Evolutionary conservation across 2,113 vertebrate genomes (phyloP), one percentile per base, ranked within the genome.

Genomic region (Electrona antarctica): DNA sequence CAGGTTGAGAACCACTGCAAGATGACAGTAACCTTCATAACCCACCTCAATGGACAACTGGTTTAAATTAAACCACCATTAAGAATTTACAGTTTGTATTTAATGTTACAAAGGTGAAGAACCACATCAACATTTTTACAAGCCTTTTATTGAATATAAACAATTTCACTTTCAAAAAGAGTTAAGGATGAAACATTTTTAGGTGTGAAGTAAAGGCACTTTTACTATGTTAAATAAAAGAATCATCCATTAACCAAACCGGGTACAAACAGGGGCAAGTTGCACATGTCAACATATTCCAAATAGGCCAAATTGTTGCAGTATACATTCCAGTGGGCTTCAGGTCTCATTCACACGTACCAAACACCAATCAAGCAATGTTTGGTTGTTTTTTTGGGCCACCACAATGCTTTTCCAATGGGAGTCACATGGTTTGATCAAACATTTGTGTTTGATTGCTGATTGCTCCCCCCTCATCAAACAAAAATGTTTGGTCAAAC

Each of bases 141-240:
- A 82, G n/a, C 68, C 7, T 65, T 91, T 89, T 89, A 90, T 88
- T 91, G 73, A 80, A 67, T 69, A 86, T 65, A 86, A 87, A 85
- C 76, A 69, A 50, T 71, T 78, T 4, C 56, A 21, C 10, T 41
- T 64, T 49, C 41, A 61, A 15, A 60, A 15, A 60, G 13, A 64
- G 63, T 47, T n/a, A 60, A 50, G 73, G 21, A 4, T 57, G 52
- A 68, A 58, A 76, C 64, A 85, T 14, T 76, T 59, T 50, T 70
- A 74, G 64, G 21, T 0, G 2, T 78, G 58, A 80, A 81, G 78
- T 65, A 76, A 76, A 87, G 47, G 73, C 78, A 54, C 66, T 77
- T 72, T 62, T 33, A 58, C 69, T 71, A 51, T 56, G 61, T 69
- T 63, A 7, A 73, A 82, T 63, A 73, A 57, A n/a, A n/a, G n/a